These are phyloP conservation scores for Raja brachyura DNA, from an alignment of 2,113 vertebrate species.

Conservation along the genomic window DNA sequence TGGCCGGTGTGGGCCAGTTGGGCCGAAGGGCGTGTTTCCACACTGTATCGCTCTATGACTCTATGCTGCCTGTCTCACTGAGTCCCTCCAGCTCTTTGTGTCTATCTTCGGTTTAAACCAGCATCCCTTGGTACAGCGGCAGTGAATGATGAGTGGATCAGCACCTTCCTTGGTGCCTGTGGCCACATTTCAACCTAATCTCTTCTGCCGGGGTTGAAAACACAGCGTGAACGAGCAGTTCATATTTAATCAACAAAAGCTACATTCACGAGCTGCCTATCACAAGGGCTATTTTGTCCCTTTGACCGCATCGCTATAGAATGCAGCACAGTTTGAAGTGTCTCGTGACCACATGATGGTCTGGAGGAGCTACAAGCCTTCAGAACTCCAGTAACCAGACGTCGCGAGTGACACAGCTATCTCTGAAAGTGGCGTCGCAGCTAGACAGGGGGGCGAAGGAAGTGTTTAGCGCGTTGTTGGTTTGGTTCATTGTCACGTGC, in stretches of 20 bases:
- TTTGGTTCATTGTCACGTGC: no score
- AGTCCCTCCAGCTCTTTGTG: no score
- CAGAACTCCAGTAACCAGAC: background rate
- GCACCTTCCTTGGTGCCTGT: background rate
- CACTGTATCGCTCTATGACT: no score
- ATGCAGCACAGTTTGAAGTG: background rate
- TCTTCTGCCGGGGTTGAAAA: background rate
- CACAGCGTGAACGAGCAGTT: background rate
- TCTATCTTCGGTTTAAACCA: no score
- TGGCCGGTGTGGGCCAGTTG: no score
- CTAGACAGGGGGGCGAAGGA: no score
- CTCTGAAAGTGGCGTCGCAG: background rate
- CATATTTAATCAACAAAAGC: conserved; percentile 12
- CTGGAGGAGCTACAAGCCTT: background rate
- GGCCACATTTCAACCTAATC: background rate
- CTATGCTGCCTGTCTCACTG: no score
- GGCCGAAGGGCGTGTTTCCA: no score
- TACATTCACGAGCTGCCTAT: background rate
- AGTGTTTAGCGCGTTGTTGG: no score
- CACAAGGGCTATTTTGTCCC: background rate
- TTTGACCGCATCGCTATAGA: background rate
- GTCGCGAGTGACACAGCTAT: background rate
- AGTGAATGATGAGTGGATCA: background rate
- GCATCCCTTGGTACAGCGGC: no score
- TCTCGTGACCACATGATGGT: background rate